Evolutionary conservation across 2,888 invertebrate genomes (phyloP).

Genomic region (Mechanitis mazaeus): DNA sequence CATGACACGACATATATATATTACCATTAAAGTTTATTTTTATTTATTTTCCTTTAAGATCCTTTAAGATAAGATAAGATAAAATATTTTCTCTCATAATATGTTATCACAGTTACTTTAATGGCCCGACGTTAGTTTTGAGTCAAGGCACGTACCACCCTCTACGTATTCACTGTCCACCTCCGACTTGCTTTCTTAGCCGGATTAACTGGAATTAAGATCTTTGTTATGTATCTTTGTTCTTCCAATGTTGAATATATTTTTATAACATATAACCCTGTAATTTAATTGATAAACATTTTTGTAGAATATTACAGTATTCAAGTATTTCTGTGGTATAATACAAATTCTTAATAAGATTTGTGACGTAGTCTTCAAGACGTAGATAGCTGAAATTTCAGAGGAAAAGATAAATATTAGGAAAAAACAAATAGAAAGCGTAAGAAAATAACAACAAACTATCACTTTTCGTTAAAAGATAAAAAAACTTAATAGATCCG

Average conservation of each 20-base stretch:
- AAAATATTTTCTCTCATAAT: not conserved
- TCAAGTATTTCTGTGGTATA: no score
- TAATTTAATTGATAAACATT: no score
- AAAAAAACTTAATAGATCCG: constrained; percentile 26
- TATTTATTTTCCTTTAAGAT: no score
- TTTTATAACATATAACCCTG: not conserved
- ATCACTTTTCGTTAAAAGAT: constrained; percentile 5
- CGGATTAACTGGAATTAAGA: constrained; percentile 70
- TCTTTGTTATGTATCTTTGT: constrained; percentile 59
- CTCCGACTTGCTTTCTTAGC: constrained; percentile 60
- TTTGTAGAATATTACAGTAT: no score
- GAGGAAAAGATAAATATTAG: not conserved
- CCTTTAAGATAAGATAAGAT: no score
- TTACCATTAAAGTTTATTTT: no score
- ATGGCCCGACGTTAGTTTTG: constrained; percentile 36
- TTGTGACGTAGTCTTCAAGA: not conserved
- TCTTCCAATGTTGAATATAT: constrained; percentile 17
- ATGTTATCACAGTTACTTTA: constrained; percentile 29
- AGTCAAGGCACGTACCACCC: constrained; percentile 51
- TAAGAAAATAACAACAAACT: constrained; percentile 1
- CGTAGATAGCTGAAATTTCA: not conserved
- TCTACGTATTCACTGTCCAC: constrained; percentile 57
- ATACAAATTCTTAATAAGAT: no score
- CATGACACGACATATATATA: no score
- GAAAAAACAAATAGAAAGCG: not conserved